phyloP scores from a whole-genome alignment of 2,113 vertebrate genomes.

The Halichoeres trimaculatus region DNA sequence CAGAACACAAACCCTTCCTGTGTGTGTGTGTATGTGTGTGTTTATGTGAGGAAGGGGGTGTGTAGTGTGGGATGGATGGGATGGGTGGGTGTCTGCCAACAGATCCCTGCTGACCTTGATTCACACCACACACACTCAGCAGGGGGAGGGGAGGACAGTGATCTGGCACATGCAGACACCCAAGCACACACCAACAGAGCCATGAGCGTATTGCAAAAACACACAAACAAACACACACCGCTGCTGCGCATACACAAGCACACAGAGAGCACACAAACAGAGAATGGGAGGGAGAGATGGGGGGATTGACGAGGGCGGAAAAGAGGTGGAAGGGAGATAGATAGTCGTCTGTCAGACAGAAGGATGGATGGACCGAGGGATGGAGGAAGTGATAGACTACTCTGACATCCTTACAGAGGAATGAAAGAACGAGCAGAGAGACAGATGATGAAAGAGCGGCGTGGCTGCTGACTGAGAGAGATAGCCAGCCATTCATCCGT shows the following conservation, averaged over 20 bases:
- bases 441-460: constrained; percentile 69
- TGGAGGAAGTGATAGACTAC: constrained; percentile 61
- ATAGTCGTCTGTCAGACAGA: constrained; percentile 63
- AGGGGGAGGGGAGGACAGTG: constrained; percentile 27
- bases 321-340: constrained; percentile 36
- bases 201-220: constrained; percentile 29
- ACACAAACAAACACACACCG: constrained; percentile 31
- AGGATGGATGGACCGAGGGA: constrained; percentile 49
- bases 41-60: neutral
- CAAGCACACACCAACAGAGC: constrained; percentile 11
- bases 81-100: constrained; percentile 56
- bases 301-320: constrained; percentile 15
- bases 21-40: constrained; percentile 20
- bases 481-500: constrained; percentile 67
- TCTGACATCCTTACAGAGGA: constrained; percentile 69
- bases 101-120: constrained; percentile 82
- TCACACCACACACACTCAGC: constrained; percentile 56
- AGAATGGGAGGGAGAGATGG: constrained; percentile 19
- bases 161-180: constrained; percentile 55
- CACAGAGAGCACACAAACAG: constrained; percentile 8
- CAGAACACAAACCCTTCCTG: constrained; percentile 38
- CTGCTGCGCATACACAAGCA: constrained; percentile 15
- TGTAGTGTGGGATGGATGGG: constrained; percentile 19
- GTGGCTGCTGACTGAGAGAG: constrained; percentile 67
- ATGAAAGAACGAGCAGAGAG: constrained; percentile 61